phyloP scores from a whole-genome alignment of 2,888 invertebrate species.

The Nymphalis c-album region DNA sequence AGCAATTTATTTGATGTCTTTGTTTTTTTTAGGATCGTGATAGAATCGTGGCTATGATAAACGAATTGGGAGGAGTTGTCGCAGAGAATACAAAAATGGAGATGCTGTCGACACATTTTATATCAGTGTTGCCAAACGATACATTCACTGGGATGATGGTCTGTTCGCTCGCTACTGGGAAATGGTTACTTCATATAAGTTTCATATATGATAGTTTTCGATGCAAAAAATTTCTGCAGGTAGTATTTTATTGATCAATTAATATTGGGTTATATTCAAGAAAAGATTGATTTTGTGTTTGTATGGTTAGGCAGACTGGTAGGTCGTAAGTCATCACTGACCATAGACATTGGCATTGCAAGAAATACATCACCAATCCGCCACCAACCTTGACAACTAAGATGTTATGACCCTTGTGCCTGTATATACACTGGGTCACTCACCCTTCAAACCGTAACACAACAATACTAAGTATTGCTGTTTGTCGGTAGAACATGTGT shows the following conservation, averaged over 20 bases:
- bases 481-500: no score
- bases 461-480: no score
- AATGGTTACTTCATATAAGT: conserved; percentile 70
- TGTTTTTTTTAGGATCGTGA: conserved; percentile 61
- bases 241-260: conserved; percentile 33
- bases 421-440: no score
- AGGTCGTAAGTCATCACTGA: no score
- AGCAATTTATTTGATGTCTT: neutral
- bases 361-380: no score
- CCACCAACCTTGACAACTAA: no score
- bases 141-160: conserved; percentile 77
- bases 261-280: neutral
- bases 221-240: conserved; percentile 71
- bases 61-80: conserved; percentile 72
- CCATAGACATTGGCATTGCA: no score
- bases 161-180: conserved; percentile 73
- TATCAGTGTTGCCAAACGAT: conserved; percentile 68
- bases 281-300: no score
- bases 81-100: conserved; percentile 78
- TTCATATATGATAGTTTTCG: conserved; percentile 74
- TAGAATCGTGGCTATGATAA: conserved; percentile 68
- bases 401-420: no score
- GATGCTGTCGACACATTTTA: conserved; percentile 75
- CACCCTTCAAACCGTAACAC: no score
- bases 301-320: no score